Conservation (phyloP, 2,888 invertebrate species). For the Drosophila ezoana region DNA sequence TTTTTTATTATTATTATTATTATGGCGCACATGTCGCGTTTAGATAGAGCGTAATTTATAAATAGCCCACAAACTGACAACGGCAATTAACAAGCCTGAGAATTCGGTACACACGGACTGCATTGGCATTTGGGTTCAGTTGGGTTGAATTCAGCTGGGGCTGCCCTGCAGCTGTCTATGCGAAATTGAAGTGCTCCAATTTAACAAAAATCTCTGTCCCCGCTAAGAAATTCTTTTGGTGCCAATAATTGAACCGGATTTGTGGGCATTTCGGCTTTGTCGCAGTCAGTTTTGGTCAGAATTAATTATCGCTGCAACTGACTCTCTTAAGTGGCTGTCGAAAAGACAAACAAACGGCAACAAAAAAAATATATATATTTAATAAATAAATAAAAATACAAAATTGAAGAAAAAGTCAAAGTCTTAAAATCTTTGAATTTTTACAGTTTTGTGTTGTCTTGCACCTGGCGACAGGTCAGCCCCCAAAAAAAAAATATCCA, state of each 20-base stretch:
- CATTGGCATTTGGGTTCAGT: constrained; percentile 53
- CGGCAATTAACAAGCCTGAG: constrained; percentile 75
- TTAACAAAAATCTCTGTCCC: constrained; percentile 56
- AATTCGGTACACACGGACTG: constrained; percentile 51
- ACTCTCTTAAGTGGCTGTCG: constrained; percentile 74
- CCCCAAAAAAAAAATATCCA: constrained; percentile 42
- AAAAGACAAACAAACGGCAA: constrained; percentile 46
- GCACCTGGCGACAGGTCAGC: constrained; percentile 76
- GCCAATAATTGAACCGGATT: constrained; percentile 73
- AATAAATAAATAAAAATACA: constrained; percentile 12
- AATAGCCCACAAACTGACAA: constrained; percentile 73
- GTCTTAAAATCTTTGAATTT: constrained; percentile 59
- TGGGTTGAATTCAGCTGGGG: constrained; percentile 18
- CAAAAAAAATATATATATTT: constrained; percentile 4
- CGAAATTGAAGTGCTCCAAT: constrained; percentile 75
- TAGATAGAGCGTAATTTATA: constrained; percentile 42
- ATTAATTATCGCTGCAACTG: constrained; percentile 72
- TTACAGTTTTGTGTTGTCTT: constrained; percentile 59
- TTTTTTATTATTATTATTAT: constrained; percentile 30
- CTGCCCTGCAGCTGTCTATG: constrained; percentile 56
- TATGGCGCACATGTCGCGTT: constrained; percentile 26
- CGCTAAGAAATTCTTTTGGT: constrained; percentile 58
- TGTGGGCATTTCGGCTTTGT: constrained; percentile 32
- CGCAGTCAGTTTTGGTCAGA: constrained; percentile 56
- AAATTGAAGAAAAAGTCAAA: constrained; percentile 61